Evolutionary conservation across 1,140 invertebrate genomes (phyloP), one percentile per base, ranked within the genome.

Genomic region (Drosophila simulans): DNA sequence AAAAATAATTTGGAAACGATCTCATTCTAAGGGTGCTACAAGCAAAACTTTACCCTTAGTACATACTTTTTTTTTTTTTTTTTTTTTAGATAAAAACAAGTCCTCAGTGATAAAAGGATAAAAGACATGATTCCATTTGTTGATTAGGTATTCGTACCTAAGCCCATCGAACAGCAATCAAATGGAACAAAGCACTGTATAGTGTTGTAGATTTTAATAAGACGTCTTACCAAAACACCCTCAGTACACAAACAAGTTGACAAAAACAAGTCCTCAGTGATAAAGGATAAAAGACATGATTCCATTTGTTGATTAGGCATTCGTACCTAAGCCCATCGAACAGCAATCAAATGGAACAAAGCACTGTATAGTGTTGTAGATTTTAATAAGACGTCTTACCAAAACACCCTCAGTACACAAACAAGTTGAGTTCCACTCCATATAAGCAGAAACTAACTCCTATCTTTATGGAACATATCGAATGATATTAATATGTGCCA

Each of bases 81-180:
- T 5, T n/a, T 8, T 27, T 31, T 31, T 0, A 3, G 43, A 46
- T 48, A 8, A 25, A 25, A 46, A 46, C 12, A 22, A 46, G 13
- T 46, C 12, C 43, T 7, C 13, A 25, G 22, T 46, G 43, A 48
- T 48, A 48, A 48, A 27, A n/a, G 45, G 25, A 49, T 31, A 15
- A n/a, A 48, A n/a, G 4, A 13, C 43, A 27, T 5, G 25, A 27
- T 10, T 1, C 31, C 31, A 31, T 10, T 8, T 31, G 31, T 10
- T 31, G 31, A 31, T 31, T 27, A 27, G 25, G 25, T 27, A 27
- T 27, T 27, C 25, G 0, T 27, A 27, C 25, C 25, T 27, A 27
- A 7, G 25, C 5, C 5, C 5, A 5, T 27, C 5, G 25, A 5
- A 5, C 0, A 27, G 5, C 25, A 27, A 5, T 8, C 7, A 10